phyloP scores from a whole-genome alignment of 2,888 invertebrate species.

The Mesoligia furuncula region DNA sequence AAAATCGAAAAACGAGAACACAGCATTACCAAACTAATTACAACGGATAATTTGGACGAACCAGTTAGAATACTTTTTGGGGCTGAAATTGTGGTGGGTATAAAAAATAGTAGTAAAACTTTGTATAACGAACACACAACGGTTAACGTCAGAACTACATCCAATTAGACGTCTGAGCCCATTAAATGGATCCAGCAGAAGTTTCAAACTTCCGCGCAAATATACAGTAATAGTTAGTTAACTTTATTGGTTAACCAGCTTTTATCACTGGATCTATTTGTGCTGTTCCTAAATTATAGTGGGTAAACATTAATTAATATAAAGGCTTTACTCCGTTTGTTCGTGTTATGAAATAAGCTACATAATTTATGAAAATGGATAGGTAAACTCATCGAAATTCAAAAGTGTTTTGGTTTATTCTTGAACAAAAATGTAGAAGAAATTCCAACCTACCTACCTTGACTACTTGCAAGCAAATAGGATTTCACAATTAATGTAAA shows the following conservation, averaged over 20 bases:
- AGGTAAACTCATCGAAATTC: background rate
- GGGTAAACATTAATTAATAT: slow-evolving; percentile 18
- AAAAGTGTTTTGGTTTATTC: background rate
- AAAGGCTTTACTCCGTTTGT: slow-evolving; percentile 13
- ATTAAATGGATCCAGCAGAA: slow-evolving; percentile 53
- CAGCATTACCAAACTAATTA: slow-evolving; percentile 51
- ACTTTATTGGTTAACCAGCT: slow-evolving; percentile 57
- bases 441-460: no score
- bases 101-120: slow-evolving; percentile 52
- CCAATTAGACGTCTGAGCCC: slow-evolving; percentile 70
- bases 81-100: slow-evolving; percentile 26
- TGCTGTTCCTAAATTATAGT: slow-evolving; percentile 31
- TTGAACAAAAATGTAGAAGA: background rate
- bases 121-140: slow-evolving; percentile 59
- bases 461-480: slow-evolving; percentile 3
- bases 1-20: slow-evolving; percentile 10
- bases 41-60: slow-evolving; percentile 43
- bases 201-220: slow-evolving; percentile 53
- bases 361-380: background rate
- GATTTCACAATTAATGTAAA: no score
- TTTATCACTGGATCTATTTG: slow-evolving; percentile 44
- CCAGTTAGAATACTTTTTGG: slow-evolving; percentile 57
- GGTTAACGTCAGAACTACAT: slow-evolving; percentile 67
- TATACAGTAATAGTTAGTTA: slow-evolving; percentile 47
- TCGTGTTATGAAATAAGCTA: slow-evolving; percentile 9